Evolutionary conservation across 1,140 invertebrate species (phyloP).

Genomic region (Drosophila sp.): DNA sequence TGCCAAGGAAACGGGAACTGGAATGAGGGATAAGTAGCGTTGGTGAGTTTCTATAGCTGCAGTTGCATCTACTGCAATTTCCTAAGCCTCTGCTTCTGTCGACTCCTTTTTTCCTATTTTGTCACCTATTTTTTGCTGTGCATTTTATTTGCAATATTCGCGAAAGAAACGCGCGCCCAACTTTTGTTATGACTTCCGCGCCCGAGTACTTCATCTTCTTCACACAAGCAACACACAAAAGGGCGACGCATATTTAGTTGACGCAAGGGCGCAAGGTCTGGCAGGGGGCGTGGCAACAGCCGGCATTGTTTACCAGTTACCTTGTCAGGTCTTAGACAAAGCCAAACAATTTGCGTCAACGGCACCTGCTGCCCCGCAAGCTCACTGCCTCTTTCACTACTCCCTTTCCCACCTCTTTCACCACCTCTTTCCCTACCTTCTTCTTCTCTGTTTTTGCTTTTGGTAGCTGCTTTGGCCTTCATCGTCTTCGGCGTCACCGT

Average conservation of each 20-base stretch:
- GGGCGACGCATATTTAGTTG: conserved; percentile 74
- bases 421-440: background rate
- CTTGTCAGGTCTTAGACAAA: conserved; percentile 66
- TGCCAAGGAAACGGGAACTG: no score
- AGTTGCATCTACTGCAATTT: conserved; percentile 40
- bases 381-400: background rate
- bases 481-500: conserved; percentile 35
- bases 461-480: conserved; percentile 24
- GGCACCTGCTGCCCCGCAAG: conserved; percentile 57
- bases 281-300: conserved; percentile 36
- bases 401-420: background rate
- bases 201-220: conserved; percentile 69
- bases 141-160: conserved; percentile 66
- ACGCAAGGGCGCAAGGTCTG: conserved; percentile 40
- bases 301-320: conserved; percentile 70
- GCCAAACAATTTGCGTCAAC: conserved; percentile 77
- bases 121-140: conserved; percentile 40
- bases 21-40: background rate
- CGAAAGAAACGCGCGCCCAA: conserved; percentile 57
- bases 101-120: conserved; percentile 41
- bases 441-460: conserved; percentile 31
- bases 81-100: conserved; percentile 45
- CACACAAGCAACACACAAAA: conserved; percentile 25
- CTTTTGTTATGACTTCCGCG: conserved; percentile 64
- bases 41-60: conserved; percentile 13